A percentile compares a stretch with the other conserved stretches of the same genome.
phyloP scores from a whole-genome alignment of 2,888 invertebrate genomes.

The Lithophane semibrunnea region DNA sequence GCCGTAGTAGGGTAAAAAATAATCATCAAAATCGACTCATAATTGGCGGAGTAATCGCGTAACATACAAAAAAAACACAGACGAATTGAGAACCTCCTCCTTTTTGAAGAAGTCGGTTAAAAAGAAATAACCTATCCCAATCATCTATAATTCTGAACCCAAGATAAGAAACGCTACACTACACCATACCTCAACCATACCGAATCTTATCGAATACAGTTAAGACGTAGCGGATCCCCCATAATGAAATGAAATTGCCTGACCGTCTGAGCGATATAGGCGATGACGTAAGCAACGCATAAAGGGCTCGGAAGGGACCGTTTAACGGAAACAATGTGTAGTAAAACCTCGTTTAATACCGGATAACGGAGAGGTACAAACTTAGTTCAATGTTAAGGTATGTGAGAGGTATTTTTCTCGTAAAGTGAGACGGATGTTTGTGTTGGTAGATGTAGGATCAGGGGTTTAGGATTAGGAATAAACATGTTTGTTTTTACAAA shows the following conservation, averaged over 20 bases:
- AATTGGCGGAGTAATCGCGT: too few species aligned
- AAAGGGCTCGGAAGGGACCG: slow-evolving; percentile 61
- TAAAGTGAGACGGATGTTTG: slow-evolving; percentile 37
- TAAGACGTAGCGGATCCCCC: slow-evolving; percentile 24
- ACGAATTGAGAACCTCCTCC: too few species aligned
- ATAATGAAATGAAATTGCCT: slow-evolving; percentile 60
- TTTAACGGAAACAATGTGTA: slow-evolving; percentile 63
- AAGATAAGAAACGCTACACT: slow-evolving; percentile 12
- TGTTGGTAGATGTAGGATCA: slow-evolving; percentile 8
- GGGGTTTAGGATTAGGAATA: slow-evolving; percentile 4
- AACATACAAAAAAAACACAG: too few species aligned
- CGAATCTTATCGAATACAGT: slow-evolving; percentile 33
- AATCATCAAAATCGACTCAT: too few species aligned
- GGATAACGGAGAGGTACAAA: slow-evolving; percentile 32
- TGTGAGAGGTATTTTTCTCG: slow-evolving; percentile 43
- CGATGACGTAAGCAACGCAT: slow-evolving; percentile 64
- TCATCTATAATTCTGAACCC: background rate
- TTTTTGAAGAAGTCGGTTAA: too few species aligned
- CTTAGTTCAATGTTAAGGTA: slow-evolving; percentile 36
- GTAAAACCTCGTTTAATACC: slow-evolving; percentile 54
- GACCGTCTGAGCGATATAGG: slow-evolving; percentile 42
- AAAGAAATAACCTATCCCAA: too few species aligned
- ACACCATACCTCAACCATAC: background rate
- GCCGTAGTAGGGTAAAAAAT: too few species aligned
- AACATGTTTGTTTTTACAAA: slow-evolving; percentile 27